Conservation (phyloP, 2,888 invertebrate species). For the Syritta pipiens region DNA sequence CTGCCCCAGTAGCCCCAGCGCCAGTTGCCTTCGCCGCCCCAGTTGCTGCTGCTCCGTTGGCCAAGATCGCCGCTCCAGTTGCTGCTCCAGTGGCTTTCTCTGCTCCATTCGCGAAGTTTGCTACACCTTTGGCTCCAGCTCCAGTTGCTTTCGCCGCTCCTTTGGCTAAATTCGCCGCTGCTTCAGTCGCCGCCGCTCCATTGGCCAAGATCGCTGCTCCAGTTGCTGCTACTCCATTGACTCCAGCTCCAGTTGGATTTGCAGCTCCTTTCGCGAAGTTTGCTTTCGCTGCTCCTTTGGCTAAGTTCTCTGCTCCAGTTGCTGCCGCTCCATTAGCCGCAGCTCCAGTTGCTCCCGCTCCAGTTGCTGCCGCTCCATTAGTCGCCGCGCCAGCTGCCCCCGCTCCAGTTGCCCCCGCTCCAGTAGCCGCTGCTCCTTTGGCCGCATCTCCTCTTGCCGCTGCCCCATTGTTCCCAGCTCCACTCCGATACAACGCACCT, state of each 20-base stretch:
- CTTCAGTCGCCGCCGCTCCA: background rate
- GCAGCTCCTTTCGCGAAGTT: background rate
- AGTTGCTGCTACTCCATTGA: background rate
- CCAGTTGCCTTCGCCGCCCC: slow-evolving; percentile 74
- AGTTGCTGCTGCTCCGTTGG: slow-evolving; percentile 67
- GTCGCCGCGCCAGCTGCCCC: slow-evolving; percentile 33
- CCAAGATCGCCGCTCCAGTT: slow-evolving; percentile 23
- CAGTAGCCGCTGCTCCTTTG: slow-evolving; percentile 80
- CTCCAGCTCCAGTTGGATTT: background rate
- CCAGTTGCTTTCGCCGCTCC: slow-evolving; percentile 70
- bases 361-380: slow-evolving; percentile 19
- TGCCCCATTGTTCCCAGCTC: slow-evolving; percentile 52
- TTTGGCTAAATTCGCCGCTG: too few relatives aligned
- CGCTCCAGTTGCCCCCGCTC: slow-evolving; percentile 80
- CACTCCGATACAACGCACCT: slow-evolving; percentile 2
- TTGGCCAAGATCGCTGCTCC: background rate
- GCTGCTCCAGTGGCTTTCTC: slow-evolving; percentile 71
- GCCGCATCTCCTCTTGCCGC: slow-evolving; percentile 80
- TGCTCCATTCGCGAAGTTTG: slow-evolving; percentile 25
- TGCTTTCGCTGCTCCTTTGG: background rate
- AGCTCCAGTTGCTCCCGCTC: background rate
- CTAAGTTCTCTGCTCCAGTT: background rate
- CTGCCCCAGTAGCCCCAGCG: slow-evolving; percentile 78
- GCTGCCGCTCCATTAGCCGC: slow-evolving; percentile 3
- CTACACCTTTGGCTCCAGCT: slow-evolving; percentile 32